phyloP scores from a whole-genome alignment of 2,797 vertebrate genomes.

The Phoeniculus purpureus region DNA sequence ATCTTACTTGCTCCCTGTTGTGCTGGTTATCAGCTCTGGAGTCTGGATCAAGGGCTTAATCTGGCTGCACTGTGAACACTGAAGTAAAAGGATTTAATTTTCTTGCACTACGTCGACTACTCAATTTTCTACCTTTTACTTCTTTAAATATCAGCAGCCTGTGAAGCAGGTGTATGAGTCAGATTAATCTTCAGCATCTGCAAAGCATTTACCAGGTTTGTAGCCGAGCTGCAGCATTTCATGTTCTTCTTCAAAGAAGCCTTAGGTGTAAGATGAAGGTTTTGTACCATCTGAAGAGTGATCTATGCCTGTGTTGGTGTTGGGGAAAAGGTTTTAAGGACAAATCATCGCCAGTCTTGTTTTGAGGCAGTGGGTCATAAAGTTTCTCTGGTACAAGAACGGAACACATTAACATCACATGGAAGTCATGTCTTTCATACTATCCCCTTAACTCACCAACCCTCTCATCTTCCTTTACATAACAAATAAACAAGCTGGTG shows the following conservation, averaged over 20 bases:
- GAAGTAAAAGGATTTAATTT: not conserved
- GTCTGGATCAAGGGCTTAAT: not conserved
- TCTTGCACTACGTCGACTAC: not conserved
- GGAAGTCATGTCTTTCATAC: not conserved
- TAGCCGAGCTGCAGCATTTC: not conserved
- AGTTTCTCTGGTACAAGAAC: not conserved
- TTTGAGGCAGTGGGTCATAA: not conserved
- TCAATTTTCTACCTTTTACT: not conserved
- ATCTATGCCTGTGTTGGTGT: not conserved
- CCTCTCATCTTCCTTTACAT: not conserved
- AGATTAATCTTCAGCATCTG: not conserved
- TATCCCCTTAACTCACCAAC: not conserved
- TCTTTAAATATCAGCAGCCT: not conserved
- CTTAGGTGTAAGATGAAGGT: not conserved
- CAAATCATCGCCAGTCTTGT: not conserved
- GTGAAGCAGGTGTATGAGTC: not conserved
- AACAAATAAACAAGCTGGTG: not conserved
- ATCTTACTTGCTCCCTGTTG: no score
- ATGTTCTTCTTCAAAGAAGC: not conserved
- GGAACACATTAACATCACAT: rapidly evolving
- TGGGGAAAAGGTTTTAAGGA: not conserved
- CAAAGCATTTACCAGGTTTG: not conserved
- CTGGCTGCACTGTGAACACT: not conserved
- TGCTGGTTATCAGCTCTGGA: not conserved
- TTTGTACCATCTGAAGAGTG: not conserved